These are phyloP conservation scores for Cydia strobilella DNA, from an alignment of 1,140 invertebrate species.

Conservation along the genomic window DNA sequence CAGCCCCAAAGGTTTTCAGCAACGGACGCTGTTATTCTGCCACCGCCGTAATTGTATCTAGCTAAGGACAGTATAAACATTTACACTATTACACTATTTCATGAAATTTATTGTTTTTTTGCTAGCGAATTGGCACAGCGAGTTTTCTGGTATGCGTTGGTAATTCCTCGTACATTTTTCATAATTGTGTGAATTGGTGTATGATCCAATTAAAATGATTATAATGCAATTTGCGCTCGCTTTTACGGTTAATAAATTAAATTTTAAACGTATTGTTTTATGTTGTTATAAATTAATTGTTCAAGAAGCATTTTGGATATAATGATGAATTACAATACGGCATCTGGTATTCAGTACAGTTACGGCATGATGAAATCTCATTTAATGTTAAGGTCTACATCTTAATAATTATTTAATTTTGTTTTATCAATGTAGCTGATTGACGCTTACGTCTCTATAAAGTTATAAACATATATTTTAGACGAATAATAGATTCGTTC, in stretches of 20 bases:
- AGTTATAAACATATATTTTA: too few relatives aligned
- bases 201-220: constrained; percentile 23
- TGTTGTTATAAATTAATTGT: constrained; percentile 23
- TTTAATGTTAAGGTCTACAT: background rate
- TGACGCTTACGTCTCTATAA: too few relatives aligned
- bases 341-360: background rate
- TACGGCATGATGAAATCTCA: background rate
- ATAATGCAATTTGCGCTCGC: constrained; percentile 22
- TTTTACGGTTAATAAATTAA: constrained; percentile 17
- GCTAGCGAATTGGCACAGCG: constrained; percentile 21
- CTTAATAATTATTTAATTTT: too few relatives aligned
- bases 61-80: too few relatives aligned
- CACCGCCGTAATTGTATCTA: too few relatives aligned
- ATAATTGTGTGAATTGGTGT: constrained; percentile 13
- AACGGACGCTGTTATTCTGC: too few relatives aligned
- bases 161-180: constrained; percentile 1
- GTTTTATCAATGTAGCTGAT: too few relatives aligned
- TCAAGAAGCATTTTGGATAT: constrained; percentile 2
- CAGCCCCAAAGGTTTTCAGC: too few relatives aligned
- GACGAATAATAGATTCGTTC: too few relatives aligned
- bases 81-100: too few relatives aligned
- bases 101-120: too few relatives aligned
- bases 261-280: constrained; percentile 28
- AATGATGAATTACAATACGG: constrained; percentile 18
- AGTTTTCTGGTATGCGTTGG: constrained; percentile 24